phyloP scores from a whole-genome alignment of 2,113 vertebrate species.

The Pedetes capensis region DNA sequence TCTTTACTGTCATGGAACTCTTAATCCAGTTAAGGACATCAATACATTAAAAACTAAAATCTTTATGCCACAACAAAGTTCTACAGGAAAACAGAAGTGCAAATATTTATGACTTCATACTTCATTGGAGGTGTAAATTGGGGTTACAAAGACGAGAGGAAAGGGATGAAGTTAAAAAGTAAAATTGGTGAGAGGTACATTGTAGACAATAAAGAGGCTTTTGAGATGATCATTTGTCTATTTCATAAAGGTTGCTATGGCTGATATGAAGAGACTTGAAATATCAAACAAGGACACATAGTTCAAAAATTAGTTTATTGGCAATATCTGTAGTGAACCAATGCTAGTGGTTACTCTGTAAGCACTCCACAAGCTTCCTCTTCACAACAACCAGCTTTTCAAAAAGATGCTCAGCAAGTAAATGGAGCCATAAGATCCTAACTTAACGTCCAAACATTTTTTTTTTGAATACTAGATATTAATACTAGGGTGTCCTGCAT shows the following conservation, averaged over 20 bases:
- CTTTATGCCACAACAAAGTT: neutral
- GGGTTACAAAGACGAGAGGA: neutral
- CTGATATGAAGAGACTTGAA: neutral
- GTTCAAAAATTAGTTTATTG: neutral
- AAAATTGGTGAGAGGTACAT: neutral
- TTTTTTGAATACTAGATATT: no score
- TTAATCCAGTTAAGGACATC: neutral
- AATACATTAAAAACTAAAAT: neutral
- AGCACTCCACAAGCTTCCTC: neutral
- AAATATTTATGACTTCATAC: neutral
- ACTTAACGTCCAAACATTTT: neutral
- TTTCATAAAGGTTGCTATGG: constrained; percentile 16
- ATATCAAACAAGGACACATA: neutral
- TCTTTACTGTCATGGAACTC: neutral
- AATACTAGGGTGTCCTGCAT: no score
- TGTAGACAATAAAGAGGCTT: neutral
- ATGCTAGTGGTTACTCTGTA: neutral
- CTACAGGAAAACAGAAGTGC: neutral
- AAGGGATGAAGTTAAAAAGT: neutral
- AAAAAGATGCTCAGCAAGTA: neutral
- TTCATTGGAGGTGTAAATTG: neutral
- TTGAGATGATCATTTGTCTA: neutral
- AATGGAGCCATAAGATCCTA: neutral
- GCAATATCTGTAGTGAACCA: neutral
- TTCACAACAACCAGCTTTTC: neutral